Base-by-base conservation (phyloP, 2,888 invertebrate genomes). In the Nemapogon koenigi region DNA sequence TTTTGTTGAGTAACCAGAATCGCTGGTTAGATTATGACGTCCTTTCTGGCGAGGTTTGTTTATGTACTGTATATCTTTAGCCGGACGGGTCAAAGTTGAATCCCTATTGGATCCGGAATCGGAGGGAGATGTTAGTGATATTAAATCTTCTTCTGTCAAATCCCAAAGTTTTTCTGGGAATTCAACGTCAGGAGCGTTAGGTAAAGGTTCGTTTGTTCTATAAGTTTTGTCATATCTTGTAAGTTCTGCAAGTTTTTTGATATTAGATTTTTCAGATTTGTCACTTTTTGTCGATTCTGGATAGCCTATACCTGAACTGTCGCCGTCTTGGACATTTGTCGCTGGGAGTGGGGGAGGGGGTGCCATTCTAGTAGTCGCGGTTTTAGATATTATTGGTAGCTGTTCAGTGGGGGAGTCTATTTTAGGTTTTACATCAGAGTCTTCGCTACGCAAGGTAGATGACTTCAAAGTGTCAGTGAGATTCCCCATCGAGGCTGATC, bases 201-300 rank as follows among this genome's bases (percentile, higher is more conserved):
- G 80, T 47, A 94, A 67, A 37, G 94, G 94, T 71, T 94, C 94
- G 57, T 91, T 81, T 7, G 94, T 94, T 48, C 87, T 83, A 63
- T 94, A 94, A 37, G 87, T 86, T 64, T 84, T 87, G 57, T 94
- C 93, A 62, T 92, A 94, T n/a, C n/a, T n/a, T n/a, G n/a, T n/a
- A n/a, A n/a, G n/a, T n/a, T n/a, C n/a, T 48, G 81, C 85, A 48
- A 88, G 81, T 49, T 86, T 83, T 62, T 88, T 88, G 68, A 85
- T 87, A 31, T 54, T 42, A 4, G 81, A 70, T 48, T 81, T 81
- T 43, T 83, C 82, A 8, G 71, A 75, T 54, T 80, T 81, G 44
- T 81, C 81, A 44, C 79, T 81, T 48, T 65, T 75, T 46, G 66
- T 81, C 1, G 78, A 71, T 42, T 81, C 81, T 37, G 81, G 68